Evolutionary conservation across 2,113 vertebrate species (phyloP), one percentile per base, ranked within the genome.

Genomic region (Apteryx mantelli): DNA sequence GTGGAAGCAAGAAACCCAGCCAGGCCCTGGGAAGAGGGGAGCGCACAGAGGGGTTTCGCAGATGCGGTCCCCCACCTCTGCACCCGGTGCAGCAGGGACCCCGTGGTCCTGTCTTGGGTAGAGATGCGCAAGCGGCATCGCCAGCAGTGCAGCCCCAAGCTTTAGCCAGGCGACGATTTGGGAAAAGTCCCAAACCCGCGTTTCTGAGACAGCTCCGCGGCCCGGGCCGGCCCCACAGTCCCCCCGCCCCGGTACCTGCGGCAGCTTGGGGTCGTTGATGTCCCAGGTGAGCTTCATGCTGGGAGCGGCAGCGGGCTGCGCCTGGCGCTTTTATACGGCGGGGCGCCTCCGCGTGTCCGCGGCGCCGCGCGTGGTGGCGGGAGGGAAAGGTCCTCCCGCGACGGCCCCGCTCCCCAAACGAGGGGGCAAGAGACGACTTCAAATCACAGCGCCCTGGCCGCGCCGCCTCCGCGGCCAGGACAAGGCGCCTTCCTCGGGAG

Each of bases 251-350:
- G 0, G 44, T 98, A 99, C 99, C 99, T 99, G 99, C 1, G 99
- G 99, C 70, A 99, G 98, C 85, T 99, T 99, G 7, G 99, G 99
- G 64, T 99, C 99, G 83, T 99, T 99, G 97, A 99, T 99, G 80
- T 99, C 99, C 99, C 99, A 99, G 9, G 98, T 99, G 77, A 99
- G 96, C 97, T 99, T 99, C 99, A 99, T 99, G 60, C 98, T 98
- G 14, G 96, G 97, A 1, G 13, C 36, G 9, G 8, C 97, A 84
- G 34, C 95, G 94, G 12, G 96, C 61, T 8, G 95, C 96, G 60
- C 97, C 97, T 34, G 98, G 9, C 79, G 15, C 8, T 95, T 97
- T 98, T 78, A 97, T 98, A 66, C 0, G 10, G 96, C 12, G 63
- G 48, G 96, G 87, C 56, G 97, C 95, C 58, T 20, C 66, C 22